Base-by-base conservation (phyloP, 2,113 vertebrate genomes). In the Azemiops feae region DNA sequence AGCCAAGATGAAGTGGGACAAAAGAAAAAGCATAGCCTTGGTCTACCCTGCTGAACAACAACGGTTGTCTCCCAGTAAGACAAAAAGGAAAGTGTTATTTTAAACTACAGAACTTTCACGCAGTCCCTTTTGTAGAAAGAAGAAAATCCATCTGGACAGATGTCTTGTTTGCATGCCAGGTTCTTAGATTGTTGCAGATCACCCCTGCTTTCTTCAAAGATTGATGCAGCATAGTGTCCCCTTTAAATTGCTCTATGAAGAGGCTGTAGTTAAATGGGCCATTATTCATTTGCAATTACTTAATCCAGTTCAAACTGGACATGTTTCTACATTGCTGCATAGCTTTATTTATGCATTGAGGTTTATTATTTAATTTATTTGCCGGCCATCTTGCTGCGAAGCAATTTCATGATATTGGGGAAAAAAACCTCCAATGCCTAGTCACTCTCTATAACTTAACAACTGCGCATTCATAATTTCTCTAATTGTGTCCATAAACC, bases 111-210 rank as follows among this genome's bases (percentile, higher is more conserved):
- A 89, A 89, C 93, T 89, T 89, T 57, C 64, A 57, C 34, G 30
- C 69, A 58, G 27, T 92, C 45, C 53, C 53, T n/a, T 57, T 89
- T 88, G 94, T 95, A 12, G 25, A 47, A 54, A 55, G 6, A 94
- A 96, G 95, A 95, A 95, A 57, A 93, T 92, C 74, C 94, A 96
- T 92, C 93, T 96, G 96, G 94, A 85, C 89, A 93, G 94, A 96
- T 96, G 52, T 93, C 92, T 94, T 96, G 86, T 95, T 95, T 95
- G 93, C 81, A 30, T 93, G 92, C 91, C 90, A 92, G 3, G 93
- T 85, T 95, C n/a, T 8, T 30, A 23, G 43, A 53, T 5, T 45
- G 0, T 92, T 95, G n/a, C n/a, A 58, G 34, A 30, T 85, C 52
- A 94, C 64, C 18, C 88, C 54, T 22, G 47, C 34, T 23, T 53